Base-by-base conservation (phyloP, 2,888 invertebrate genomes). In the Hypselothyrea guttata region DNA sequence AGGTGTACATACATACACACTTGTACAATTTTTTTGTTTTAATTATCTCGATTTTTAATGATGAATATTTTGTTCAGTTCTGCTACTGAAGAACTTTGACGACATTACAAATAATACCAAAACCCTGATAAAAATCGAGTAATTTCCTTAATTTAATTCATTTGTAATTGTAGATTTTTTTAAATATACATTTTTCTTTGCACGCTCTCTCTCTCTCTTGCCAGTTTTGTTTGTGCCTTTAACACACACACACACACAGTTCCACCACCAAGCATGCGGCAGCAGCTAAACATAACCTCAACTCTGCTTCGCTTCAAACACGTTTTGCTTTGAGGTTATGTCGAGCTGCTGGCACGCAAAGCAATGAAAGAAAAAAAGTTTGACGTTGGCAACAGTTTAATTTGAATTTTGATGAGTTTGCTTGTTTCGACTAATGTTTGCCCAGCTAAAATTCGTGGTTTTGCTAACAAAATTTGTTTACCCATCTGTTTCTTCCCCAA, bases 41-140 rank as follows among this genome's bases (percentile, higher is more conserved):
- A 38, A 34, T 31, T n/a, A 45, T 40, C 64, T 84, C 66, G 74
- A 73, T 84, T 86, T 72, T 69, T 37, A 44, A 87, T 89, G 89
- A 89, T 88, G 88, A 89, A 5, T 70, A n/a, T 64, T 40, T 30
- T 27, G 71, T 73, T 68, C 89, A 90, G 90, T 90, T 90, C 90
- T 90, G 90, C 90, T 90, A 88, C 90, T 89, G 90, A 90, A 81
- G 68, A 77, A 64, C 56, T 69, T 75, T 90, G 89, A 86, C 73
- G 90, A 90, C 34, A 89, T 49, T 62, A 77, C 71, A 87, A 88
- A 88, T 89, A 89, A 89, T 89, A 90, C 88, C 88, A 58, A 54
- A 68, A 73, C 89, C 88, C 88, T 89, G 54, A 70, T 40, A 62
- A 64, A 71, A 71, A 62, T 84, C 61, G 68, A 76, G 62, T 30